Percentiles rank a stretch among this genome's conserved stretches.
These are phyloP conservation scores for Nothobranchius kuhntae DNA, from an alignment of 2,113 vertebrate genomes.

Conservation along the genomic window DNA sequence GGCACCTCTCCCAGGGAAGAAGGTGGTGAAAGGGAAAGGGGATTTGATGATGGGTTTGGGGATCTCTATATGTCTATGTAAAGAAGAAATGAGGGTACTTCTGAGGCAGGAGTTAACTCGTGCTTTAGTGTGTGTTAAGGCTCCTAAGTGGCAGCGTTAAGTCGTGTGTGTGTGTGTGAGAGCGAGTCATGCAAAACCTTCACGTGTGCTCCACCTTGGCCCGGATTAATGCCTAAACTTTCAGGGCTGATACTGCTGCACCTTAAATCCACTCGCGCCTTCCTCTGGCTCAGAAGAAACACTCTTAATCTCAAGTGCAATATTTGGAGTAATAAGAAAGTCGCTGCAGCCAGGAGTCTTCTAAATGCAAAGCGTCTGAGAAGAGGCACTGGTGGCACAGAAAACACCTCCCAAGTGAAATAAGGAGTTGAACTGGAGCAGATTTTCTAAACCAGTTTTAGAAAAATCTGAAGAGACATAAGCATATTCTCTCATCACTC, in stretches of 20 bases:
- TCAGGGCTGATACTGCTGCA: conserved; percentile 39
- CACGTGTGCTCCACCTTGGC: conserved; percentile 24
- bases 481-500: background rate
- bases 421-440: background rate
- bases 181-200: conserved; percentile 33
- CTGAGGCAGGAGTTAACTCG: conserved; percentile 21
- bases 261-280: conserved; percentile 47
- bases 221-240: conserved; percentile 56
- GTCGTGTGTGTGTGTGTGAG: conserved; percentile 5
- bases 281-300: conserved; percentile 41
- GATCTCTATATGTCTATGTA: conserved; percentile 1
- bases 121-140: conserved; percentile 13
- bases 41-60: conserved; percentile 41
- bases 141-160: conserved; percentile 17
- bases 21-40: conserved; percentile 43
- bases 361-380: conserved; percentile 36
- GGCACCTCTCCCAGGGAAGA: conserved; percentile 48
- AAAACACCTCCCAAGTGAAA: conserved; percentile 9
- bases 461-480: background rate
- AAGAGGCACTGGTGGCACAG: background rate
- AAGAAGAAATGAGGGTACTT: conserved; percentile 12
- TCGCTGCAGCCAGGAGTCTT: conserved; percentile 4
- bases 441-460: background rate
- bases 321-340: conserved; percentile 46
- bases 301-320: conserved; percentile 38